Base-by-base conservation (phyloP, 1,140 invertebrate genomes). In the Trinorchestia longiramus region DNA sequence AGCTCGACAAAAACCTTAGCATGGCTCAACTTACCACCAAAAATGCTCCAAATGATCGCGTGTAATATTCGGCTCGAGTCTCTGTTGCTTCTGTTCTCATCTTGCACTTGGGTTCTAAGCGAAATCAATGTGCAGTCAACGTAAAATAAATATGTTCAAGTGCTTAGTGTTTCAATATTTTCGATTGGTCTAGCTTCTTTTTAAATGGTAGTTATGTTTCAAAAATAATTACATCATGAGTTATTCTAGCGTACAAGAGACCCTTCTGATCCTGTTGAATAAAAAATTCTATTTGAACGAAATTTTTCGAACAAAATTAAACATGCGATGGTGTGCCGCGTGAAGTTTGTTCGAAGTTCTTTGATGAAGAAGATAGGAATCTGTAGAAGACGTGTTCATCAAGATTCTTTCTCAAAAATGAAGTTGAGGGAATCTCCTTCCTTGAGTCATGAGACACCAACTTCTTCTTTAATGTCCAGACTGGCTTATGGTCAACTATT, bases 401-500 rank as follows among this genome's bases (percentile, higher is more conserved):
- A 3, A 77, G 62, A 3, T 11, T 77, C 43, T 44, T 91, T 91
- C 62, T 77, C 62, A 77, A 94, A 94, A 94, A 47, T 94, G 44
- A 94, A 43, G 92, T 43, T 45, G 44, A 45, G 92, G 92, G 36
- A 94, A 94, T 94, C 92, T 47, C 92, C 43, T n/a, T 42, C 40
- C 92, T 43, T 94, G 44, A 94, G 43, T 94, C 92, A 94, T 94
- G 92, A 94, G 92, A 94, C 92, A 94, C 41, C 92, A 45, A 94
- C 92, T 94, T 94, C 92, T 94, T 94, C 92, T 94, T 94, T 94
- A 94, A 94, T 43, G 92, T 94, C 17, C 92, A 94, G 41, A 36
- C 92, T 94, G 92, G 92, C 92, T 94, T 94, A 94, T 94, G 44
- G 92, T 94, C 92, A 94, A 94, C 92, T 43, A 94, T 94, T 94